Evolutionary conservation across 1,140 invertebrate species (phyloP).

Genomic region (Pseudoatta argentina): DNA sequence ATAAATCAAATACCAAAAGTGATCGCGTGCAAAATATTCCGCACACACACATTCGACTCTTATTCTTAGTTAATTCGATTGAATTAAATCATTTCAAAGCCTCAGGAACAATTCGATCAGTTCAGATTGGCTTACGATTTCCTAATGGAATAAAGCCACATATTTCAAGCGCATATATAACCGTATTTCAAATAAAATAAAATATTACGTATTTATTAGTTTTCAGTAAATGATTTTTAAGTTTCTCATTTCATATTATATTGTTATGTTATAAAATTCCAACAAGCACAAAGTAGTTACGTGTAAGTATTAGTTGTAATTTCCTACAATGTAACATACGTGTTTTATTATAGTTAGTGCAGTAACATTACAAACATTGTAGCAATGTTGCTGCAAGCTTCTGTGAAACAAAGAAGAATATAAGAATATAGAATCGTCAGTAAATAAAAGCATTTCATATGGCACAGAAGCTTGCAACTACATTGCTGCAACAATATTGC

Average conservation of each 20-base stretch:
- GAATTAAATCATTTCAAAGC: conserved; percentile 20
- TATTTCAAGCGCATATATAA: neutral
- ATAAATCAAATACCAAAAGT: conserved; percentile 66
- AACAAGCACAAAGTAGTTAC: no score
- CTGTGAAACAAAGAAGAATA: no score
- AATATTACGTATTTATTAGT: neutral
- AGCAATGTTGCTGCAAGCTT: no score
- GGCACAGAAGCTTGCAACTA: no score
- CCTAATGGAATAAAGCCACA: neutral
- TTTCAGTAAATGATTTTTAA: neutral
- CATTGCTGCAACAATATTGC: no score
- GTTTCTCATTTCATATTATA: neutral
- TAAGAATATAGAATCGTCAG: neutral
- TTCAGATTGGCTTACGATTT: conserved; percentile 19
- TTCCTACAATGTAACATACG: no score
- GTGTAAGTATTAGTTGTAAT: no score
- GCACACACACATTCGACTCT: conserved; percentile 21
- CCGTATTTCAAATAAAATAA: neutral
- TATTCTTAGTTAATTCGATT: conserved; percentile 41
- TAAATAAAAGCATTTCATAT: neutral
- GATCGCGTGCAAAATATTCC: conserved; percentile 57
- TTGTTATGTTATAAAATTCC: neutral
- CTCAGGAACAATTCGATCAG: neutral
- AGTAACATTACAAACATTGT: no score
- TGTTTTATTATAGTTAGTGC: no score